These are phyloP conservation scores for Troilus luridus DNA, from an alignment of 2,888 invertebrate species.

Conservation along the genomic window DNA sequence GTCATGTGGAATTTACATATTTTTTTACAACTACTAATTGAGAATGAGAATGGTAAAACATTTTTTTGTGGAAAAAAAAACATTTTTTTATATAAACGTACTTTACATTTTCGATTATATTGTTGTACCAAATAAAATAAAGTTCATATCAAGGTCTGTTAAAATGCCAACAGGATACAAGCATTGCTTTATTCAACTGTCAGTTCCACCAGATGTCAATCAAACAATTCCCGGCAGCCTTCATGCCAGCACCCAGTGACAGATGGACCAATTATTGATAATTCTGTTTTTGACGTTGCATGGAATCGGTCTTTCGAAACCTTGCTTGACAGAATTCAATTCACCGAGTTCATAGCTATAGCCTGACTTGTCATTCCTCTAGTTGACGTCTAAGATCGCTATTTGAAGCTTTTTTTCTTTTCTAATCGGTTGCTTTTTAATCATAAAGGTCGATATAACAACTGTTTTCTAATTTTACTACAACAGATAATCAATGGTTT, in stretches of 20 bases:
- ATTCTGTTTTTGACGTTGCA: slow-evolving; percentile 32
- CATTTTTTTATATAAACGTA: not conserved
- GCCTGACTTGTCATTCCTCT: slow-evolving; percentile 15
- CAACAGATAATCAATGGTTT: too few relatives aligned
- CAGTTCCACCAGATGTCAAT: slow-evolving; percentile 36
- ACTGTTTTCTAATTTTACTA: too few relatives aligned
- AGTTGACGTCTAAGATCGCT: slow-evolving; percentile 17
- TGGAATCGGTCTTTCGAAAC: slow-evolving; percentile 27
- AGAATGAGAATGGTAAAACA: too few relatives aligned
- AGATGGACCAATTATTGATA: slow-evolving; percentile 40
- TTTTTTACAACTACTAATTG: too few relatives aligned
- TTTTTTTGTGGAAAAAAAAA: too few relatives aligned
- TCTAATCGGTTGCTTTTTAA: not conserved
- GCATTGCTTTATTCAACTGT: slow-evolving; percentile 20
- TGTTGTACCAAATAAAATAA: slow-evolving; percentile 4
- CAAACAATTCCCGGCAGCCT: slow-evolving; percentile 12
- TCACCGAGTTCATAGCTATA: slow-evolving; percentile 13
- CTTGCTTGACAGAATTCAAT: slow-evolving; percentile 23
- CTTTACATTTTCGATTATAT: not conserved
- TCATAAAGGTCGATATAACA: not conserved
- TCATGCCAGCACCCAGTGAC: not conserved
- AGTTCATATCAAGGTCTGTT: slow-evolving; percentile 2
- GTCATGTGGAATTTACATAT: too few relatives aligned
- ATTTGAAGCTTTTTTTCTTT: not conserved
- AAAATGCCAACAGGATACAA: slow-evolving; percentile 25